Evolutionary conservation across 1,140 invertebrate species (phyloP), one percentile per base, ranked within the genome.

Genomic region (Thereuonema tuberculata): DNA sequence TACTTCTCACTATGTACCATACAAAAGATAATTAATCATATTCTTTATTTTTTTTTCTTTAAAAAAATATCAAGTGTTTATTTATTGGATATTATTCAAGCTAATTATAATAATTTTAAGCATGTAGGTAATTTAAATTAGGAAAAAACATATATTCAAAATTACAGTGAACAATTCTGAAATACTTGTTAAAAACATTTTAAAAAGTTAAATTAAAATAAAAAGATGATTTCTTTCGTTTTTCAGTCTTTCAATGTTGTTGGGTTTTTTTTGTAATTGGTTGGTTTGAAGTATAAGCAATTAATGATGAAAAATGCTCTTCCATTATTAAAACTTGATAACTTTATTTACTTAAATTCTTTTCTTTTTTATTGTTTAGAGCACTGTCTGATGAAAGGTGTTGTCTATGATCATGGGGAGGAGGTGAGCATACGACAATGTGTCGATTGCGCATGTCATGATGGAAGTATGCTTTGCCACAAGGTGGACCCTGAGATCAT

Each of bases 381-480:
- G 71, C 80, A 85, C 75, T 93, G 89, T 75, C 82, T 80, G 63
- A 78, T 87, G 66, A 79, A 80, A 67, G 85, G 84, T 48, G 80
- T 78, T 48, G 78, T 87, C 63, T 89, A 88, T 74, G 86, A 93
- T 67, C 87, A 93, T 70, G 88, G 88, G 2, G 86, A 89, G 65
- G 76, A 77, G 23, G 80, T 84, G 48, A 83, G 80, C 65, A 80
- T 84, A 28, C 81, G 81, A 67, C 64, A 71, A n/a, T 75, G 74
- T 67, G 76, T 82, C 49, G 81, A 84, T 67, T 88, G 85, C 70
- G 78, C 82, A 65, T 88, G 87, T 70, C 76, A 80, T 67, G 84
- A 92, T 73, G 89, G 87, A 28, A 82, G 77, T 62, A 88, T 90
- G 81, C 79, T 82, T 64, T 93, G 89, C 73, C 75, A 80, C 37